These are phyloP conservation scores for Drosophila subquinaria DNA, from an alignment of 2,888 invertebrate species.

Conservation along the genomic window DNA sequence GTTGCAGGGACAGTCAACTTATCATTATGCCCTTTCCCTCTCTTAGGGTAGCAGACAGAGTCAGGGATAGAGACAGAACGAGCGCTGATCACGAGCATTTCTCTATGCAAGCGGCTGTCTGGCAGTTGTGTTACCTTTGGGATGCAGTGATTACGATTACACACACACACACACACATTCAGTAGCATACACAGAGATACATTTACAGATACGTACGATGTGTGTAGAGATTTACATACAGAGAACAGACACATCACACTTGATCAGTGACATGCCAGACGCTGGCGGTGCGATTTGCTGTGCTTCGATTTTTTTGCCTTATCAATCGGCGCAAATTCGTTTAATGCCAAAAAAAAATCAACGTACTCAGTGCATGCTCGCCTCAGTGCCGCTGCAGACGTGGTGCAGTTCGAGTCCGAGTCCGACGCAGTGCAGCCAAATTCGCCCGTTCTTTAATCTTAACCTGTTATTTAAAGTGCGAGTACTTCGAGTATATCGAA, in stretches of 20 bases:
- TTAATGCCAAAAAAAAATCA: slow-evolving; percentile 72
- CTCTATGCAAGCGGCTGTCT: slow-evolving; percentile 65
- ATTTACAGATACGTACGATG: slow-evolving; percentile 19
- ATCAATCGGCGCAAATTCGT: slow-evolving; percentile 70
- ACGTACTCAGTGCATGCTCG: slow-evolving; percentile 72
- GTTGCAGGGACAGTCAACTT: slow-evolving; percentile 14
- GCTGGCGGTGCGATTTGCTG: slow-evolving; percentile 63
- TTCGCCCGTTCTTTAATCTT: not conserved
- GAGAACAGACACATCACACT: slow-evolving; percentile 30
- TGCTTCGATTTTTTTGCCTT: slow-evolving; percentile 69
- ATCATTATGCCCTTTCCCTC: slow-evolving; percentile 20
- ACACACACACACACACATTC: slow-evolving; percentile 28
- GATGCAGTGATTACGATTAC: slow-evolving; percentile 63
- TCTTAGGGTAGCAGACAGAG: slow-evolving; percentile 36
- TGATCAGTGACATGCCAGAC: slow-evolving; percentile 56
- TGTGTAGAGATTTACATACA: slow-evolving; percentile 26
- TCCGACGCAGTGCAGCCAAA: slow-evolving; percentile 21
- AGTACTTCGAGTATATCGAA: not conserved
- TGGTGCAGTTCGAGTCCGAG: slow-evolving; percentile 53
- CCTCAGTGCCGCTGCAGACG: slow-evolving; percentile 71
- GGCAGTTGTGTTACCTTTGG: slow-evolving; percentile 65
- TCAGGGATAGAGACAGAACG: slow-evolving; percentile 16
- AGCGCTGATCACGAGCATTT: slow-evolving; percentile 68
- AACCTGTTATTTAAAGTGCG: slow-evolving; percentile 1
- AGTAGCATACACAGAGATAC: not conserved